Evolutionary conservation across 1,140 invertebrate species (phyloP).

Genomic region (Chironomus striatipennis): DNA sequence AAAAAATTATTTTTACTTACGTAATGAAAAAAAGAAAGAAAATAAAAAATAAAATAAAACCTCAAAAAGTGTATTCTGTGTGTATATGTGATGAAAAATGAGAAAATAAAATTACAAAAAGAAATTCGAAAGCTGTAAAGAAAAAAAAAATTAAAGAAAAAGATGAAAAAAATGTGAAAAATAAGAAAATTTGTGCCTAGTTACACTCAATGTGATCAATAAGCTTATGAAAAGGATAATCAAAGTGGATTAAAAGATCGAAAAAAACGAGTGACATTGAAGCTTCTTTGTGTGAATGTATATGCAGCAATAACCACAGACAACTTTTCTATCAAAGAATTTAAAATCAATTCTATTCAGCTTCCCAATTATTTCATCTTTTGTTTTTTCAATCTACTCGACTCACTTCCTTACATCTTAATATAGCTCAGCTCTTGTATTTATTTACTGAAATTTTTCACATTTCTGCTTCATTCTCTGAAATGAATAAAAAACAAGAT

Average conservation of each 20-base stretch:
- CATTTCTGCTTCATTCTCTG: not conserved
- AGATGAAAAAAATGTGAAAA: not conserved
- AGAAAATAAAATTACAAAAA: conserved; percentile 20
- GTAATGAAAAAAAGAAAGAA: conserved; percentile 18
- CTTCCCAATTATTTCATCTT: no score
- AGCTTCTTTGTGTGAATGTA: no score
- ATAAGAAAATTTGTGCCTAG: not conserved
- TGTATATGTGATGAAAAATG: conserved; percentile 14
- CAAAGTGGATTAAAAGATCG: not conserved
- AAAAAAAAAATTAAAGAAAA: not conserved
- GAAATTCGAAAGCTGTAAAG: not conserved
- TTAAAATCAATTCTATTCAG: no score
- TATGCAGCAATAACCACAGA: no score
- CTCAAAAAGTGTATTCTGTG: not conserved
- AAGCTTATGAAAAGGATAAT: not conserved
- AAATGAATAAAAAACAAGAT: not conserved
- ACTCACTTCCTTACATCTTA: not conserved
- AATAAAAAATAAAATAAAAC: conserved; percentile 24
- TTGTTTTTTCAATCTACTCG: no score
- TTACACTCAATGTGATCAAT: not conserved
- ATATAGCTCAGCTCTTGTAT: not conserved
- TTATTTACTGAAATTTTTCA: not conserved
- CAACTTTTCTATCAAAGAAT: no score
- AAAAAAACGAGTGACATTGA: no score
- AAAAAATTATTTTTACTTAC: not conserved